These are phyloP conservation scores for Gisinianus flammeolus DNA, from an alignment of 2,888 invertebrate genomes.

Conservation along the genomic window DNA sequence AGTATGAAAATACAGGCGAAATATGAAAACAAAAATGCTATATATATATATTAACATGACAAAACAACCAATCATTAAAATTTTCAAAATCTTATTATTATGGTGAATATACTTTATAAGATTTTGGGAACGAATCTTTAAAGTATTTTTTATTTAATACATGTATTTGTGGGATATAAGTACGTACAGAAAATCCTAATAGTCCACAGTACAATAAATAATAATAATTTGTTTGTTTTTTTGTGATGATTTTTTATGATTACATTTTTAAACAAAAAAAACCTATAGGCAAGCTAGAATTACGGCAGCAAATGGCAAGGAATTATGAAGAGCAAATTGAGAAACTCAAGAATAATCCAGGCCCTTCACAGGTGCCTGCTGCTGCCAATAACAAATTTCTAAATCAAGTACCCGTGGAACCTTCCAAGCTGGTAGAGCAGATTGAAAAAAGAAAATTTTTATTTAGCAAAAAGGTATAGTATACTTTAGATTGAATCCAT, in stretches of 20 bases:
- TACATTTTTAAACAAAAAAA: no score
- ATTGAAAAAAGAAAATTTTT: constrained; percentile 89
- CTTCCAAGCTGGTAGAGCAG: constrained; percentile 83
- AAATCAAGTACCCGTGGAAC: constrained; percentile 76
- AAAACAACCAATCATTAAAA: not conserved
- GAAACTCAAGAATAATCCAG: constrained; percentile 59
- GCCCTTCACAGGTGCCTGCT: constrained; percentile 60
- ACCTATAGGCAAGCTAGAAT: constrained; percentile 45
- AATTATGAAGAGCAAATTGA: constrained; percentile 52
- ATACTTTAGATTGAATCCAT: no score
- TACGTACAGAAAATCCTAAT: not conserved
- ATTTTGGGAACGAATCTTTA: no score
- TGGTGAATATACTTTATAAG: not conserved
- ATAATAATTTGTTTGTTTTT: not conserved
- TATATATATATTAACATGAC: not conserved
- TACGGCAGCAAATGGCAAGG: constrained; percentile 45
- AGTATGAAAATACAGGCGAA: constrained; percentile 35
- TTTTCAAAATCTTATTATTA: constrained; percentile 21
- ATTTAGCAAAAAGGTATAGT: constrained; percentile 78
- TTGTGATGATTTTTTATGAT: not conserved
- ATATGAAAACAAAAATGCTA: not conserved
- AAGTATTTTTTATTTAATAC: not conserved
- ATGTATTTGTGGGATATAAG: not conserved
- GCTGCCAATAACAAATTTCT: constrained; percentile 72
- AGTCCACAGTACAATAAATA: no score